Evolutionary conservation across 1,140 invertebrate genomes (phyloP), one percentile per base, ranked within the genome.

Genomic region (Eciton burchellii): DNA sequence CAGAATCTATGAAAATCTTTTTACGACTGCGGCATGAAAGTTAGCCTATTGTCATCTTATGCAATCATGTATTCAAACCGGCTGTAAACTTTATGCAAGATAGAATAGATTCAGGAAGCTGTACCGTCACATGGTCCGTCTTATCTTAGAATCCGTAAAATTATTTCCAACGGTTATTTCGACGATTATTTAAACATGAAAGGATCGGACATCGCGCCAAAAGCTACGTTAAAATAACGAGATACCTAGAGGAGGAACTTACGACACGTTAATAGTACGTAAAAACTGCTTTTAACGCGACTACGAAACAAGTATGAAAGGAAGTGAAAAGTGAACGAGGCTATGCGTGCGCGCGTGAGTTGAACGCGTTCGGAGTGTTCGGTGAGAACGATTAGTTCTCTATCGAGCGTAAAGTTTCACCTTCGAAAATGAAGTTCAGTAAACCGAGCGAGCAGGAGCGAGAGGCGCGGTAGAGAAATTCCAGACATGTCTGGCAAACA

Each of bases 401-500:
- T 57, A 65, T 68, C 47, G 52, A 71, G 47, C 41, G 19, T 12
- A 59, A 68, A 35, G 81, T 83, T 73, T 71, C 66, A 68, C 56
- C 24, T 83, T 47, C 6, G 54, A 45, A 16, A 60, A 9, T 68
- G 4, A 72, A 63, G 66, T 83, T 82, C 43, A 62, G 45, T 62
- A 68, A 83, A 52, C 49, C 26, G 52, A 62, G 81, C 83, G 21
- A 8, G 41, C 29, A 14, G 6, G 19, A 19, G 19, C 19, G 1
- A 47, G 8, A 81, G 70, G 57, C 63, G 63, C 41, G 57, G 35
- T 45, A 82, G 63, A 74, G 62, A 77, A 88, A 89, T 89, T 88
- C 86, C 47, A 59, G 70, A 88, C 89, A 82, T 83, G 89, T 84
- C 84, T 72, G 72, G 82, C 68, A 82, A 88, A 82, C 82, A 73